Evolutionary conservation across 2,888 invertebrate genomes (phyloP).

Genomic region (Philereme transversata): DNA sequence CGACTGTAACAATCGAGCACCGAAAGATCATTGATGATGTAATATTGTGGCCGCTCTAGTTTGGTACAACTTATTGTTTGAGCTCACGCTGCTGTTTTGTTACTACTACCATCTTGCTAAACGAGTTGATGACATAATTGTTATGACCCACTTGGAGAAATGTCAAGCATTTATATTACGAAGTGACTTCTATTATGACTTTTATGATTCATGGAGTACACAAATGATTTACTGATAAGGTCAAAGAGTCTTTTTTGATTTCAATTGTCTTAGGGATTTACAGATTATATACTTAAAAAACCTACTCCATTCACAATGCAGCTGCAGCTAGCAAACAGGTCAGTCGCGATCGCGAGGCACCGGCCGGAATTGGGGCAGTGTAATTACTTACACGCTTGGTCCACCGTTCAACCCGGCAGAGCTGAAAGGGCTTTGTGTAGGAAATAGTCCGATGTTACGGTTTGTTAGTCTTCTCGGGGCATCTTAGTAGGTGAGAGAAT

Average conservation of each 20-base stretch:
- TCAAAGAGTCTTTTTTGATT: conserved; percentile 16
- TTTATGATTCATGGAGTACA: conserved; percentile 25
- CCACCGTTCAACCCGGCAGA: conserved; percentile 55
- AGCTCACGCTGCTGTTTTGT: conserved; percentile 45
- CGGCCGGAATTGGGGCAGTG: conserved; percentile 67
- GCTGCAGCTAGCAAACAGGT: conserved; percentile 54
- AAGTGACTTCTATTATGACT: conserved; percentile 22
- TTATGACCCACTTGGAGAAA: conserved; percentile 49
- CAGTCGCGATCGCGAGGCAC: conserved; percentile 53
- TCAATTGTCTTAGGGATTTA: conserved; percentile 10
- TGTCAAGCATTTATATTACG: conserved; percentile 43
- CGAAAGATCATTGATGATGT: conserved; percentile 43
- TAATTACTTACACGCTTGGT: conserved; percentile 68
- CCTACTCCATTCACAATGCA: conserved; percentile 42
- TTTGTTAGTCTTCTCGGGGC: conserved; percentile 58
- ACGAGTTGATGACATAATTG: conserved; percentile 52
- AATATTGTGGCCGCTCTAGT: conserved; percentile 40
- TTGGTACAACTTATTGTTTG: conserved; percentile 46
- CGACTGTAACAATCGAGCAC: conserved; percentile 33
- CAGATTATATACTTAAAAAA: conserved; percentile 33
- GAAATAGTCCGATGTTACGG: conserved; percentile 60
- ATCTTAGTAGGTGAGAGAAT: conserved; percentile 31
- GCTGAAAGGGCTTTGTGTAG: conserved; percentile 69
- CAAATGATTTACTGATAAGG: conserved; percentile 24
- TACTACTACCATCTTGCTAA: conserved; percentile 39